Conservation (phyloP, 2,113 vertebrate genomes). For the Calidris pygmaea region DNA sequence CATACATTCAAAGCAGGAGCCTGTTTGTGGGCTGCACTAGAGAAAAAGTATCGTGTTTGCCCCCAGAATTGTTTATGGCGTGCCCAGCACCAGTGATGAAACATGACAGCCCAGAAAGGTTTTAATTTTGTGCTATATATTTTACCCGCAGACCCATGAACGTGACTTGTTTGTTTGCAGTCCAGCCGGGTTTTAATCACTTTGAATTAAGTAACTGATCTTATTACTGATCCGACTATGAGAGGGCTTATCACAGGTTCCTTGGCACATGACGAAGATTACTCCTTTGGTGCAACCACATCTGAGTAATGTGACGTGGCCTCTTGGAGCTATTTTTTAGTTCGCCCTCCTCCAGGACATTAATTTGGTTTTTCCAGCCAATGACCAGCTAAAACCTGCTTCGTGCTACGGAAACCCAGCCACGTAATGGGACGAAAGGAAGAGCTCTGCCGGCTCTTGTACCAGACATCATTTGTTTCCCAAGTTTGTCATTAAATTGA, state of each 20-base stretch:
- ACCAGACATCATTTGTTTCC: not conserved
- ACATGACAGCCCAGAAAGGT: not conserved
- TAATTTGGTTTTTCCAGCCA: not conserved
- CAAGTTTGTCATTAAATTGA: not conserved
- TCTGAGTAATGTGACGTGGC: not conserved
- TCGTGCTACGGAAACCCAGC: not conserved
- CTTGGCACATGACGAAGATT: constrained; percentile 29
- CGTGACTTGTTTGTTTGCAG: not conserved
- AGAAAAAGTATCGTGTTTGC: not conserved
- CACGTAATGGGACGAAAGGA: not conserved
- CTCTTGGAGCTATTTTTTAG: not conserved
- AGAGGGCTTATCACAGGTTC: constrained; percentile 55
- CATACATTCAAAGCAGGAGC: not conserved
- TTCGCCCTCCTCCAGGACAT: not conserved
- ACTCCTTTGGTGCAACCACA: not conserved
- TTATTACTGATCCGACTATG: constrained; percentile 30
- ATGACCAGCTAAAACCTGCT: not conserved
- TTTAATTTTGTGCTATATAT: not conserved
- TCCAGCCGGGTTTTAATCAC: constrained; percentile 39
- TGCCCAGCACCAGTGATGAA: not conserved
- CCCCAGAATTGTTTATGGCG: not conserved
- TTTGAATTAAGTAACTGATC: constrained; percentile 63
- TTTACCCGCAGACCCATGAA: not conserved
- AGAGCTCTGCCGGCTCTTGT: not conserved
- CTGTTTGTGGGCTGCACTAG: not conserved